These are phyloP conservation scores for Atta texana DNA, from an alignment of 1,140 invertebrate species.

Conservation along the genomic window DNA sequence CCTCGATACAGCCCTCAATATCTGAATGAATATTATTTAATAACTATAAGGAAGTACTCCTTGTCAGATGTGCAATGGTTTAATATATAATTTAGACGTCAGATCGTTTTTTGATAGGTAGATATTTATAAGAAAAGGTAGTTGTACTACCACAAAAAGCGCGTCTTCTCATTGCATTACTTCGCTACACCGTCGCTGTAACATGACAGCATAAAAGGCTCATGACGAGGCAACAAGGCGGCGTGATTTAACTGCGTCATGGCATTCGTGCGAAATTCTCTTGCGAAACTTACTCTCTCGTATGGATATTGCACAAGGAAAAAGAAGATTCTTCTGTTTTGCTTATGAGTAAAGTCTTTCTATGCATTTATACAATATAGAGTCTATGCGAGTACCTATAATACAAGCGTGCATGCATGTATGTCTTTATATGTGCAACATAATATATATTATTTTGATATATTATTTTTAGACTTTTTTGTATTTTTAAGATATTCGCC, in stretches of 20 bases:
- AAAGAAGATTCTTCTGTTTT: background rate
- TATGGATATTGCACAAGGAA: background rate
- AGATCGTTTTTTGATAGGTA: constrained; percentile 10
- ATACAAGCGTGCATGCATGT: too few relatives aligned
- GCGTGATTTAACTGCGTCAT: constrained; percentile 54
- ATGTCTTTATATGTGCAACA: too few relatives aligned
- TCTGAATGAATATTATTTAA: constrained; percentile 31
- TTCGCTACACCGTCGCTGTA: constrained; percentile 22
- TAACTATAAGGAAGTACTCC: constrained; percentile 6
- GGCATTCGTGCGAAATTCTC: constrained; percentile 41
- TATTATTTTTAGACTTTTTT: background rate
- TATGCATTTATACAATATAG: background rate
- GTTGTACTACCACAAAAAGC: constrained; percentile 18
- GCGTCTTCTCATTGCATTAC: constrained; percentile 52
- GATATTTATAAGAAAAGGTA: background rate
- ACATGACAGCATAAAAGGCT: constrained; percentile 54
- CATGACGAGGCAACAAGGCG: constrained; percentile 48
- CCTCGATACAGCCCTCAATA: background rate
- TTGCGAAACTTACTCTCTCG: background rate
- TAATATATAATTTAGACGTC: constrained; percentile 55
- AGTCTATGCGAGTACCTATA: background rate
- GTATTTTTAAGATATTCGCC: background rate
- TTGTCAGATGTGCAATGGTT: constrained; percentile 24
- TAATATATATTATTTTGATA: background rate
- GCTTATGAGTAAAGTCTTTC: background rate